These are phyloP conservation scores for Argyra leucocephala DNA, from an alignment of 2,888 invertebrate species.

Conservation along the genomic window DNA sequence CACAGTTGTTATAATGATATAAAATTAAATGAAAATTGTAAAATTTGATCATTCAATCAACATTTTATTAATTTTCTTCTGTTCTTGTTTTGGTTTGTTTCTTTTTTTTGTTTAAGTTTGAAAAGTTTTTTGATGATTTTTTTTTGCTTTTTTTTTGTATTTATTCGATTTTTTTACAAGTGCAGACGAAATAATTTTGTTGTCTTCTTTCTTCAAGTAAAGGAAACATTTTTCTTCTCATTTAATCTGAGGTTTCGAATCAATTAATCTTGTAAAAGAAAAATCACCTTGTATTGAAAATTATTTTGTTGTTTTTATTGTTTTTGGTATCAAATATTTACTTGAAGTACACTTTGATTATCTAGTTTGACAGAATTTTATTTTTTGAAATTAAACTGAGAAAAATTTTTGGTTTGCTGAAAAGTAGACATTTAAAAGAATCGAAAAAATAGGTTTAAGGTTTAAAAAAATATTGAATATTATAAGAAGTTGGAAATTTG, in stretches of 20 bases:
- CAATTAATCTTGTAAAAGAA: conserved; percentile 1
- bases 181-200: too few relatives aligned
- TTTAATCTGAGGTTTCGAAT: neutral
- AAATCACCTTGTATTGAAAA: neutral
- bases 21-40: neutral
- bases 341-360: neutral
- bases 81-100: too few relatives aligned
- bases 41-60: conserved; percentile 6
- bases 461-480: too few relatives aligned
- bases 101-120: too few relatives aligned
- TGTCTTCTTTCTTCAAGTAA: neutral
- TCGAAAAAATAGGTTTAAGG: too few relatives aligned
- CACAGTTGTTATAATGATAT: neutral
- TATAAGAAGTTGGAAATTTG: too few relatives aligned
- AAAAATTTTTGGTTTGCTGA: too few relatives aligned
- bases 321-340: neutral
- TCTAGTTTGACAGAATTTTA: neutral
- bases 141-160: neutral
- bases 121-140: neutral
- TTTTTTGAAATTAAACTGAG: neutral
- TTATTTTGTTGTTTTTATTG: neutral
- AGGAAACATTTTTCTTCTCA: neutral
- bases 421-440: too few relatives aligned
- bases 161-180: too few relatives aligned
- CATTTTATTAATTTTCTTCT: neutral